These are phyloP conservation scores for Invenusta paracnida DNA, from an alignment of 2,888 invertebrate genomes.

Conservation along the genomic window DNA sequence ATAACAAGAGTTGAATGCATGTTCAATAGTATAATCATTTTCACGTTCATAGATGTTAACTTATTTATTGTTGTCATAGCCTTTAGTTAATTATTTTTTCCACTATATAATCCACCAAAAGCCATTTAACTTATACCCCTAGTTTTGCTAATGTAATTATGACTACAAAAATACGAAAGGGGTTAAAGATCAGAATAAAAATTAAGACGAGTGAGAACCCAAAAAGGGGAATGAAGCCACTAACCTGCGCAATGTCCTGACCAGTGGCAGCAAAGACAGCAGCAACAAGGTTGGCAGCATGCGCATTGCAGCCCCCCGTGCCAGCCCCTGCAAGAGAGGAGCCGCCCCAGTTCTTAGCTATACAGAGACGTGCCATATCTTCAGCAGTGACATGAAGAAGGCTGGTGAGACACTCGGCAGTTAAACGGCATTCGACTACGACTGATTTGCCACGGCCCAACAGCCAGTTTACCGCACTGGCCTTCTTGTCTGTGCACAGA, in stretches of 20 bases:
- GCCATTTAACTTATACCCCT: no score
- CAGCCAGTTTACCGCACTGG: slow-evolving; percentile 94
- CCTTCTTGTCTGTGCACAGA: slow-evolving; percentile 94
- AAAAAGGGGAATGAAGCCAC: no score
- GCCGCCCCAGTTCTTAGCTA: slow-evolving; percentile 86
- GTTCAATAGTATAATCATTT: no score
- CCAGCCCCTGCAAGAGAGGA: slow-evolving; percentile 91
- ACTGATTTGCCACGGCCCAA: slow-evolving; percentile 94
- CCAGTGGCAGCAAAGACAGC: slow-evolving; percentile 97
- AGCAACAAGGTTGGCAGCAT: slow-evolving; percentile 94
- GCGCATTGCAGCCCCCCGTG: slow-evolving; percentile 87
- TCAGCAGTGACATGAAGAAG: slow-evolving; percentile 80
- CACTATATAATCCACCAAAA: no score
- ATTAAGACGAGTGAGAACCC: no score
- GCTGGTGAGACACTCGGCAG: slow-evolving; percentile 70
- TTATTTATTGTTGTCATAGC: no score
- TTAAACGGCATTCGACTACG: slow-evolving; percentile 79
- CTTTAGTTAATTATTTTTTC: no score
- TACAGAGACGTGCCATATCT: slow-evolving; percentile 80
- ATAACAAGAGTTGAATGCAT: no score
- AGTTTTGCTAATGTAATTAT: no score
- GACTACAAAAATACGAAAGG: no score
- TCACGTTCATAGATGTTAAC: no score
- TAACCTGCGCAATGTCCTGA: slow-evolving; percentile 66
- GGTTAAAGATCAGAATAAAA: no score